Base-by-base conservation (phyloP, 2,113 vertebrate genomes). In the Puma concolor region DNA sequence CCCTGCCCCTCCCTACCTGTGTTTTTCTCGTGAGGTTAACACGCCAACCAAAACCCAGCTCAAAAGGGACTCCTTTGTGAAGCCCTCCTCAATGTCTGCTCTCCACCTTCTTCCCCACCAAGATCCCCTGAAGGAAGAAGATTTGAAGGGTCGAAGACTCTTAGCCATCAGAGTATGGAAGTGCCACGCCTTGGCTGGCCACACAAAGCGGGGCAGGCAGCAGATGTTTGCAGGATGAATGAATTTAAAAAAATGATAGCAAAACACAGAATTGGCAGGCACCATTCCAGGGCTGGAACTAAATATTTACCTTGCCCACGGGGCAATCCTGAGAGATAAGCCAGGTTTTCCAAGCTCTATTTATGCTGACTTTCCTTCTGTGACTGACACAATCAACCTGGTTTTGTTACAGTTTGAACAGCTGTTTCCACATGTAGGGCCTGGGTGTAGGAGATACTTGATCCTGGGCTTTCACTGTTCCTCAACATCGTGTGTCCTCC, bases 251-350 rank as follows among this genome's bases (percentile, higher is more conserved):
- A 81, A 82, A 76, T 10, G 13, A 67, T 29, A 66, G n/a, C 63
- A 44, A 91, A 91, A 84, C 86, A 88, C 38, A 27, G 74, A 69
- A 54, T 94, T 93, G 81, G 77, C 52, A 77, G 96, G 54, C 79
- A 50, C 79, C 64, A 7, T 76, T 95, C 63, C 72, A 60, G 88
- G 81, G 23, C 33, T 81, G 67, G 52, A 79, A 84, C 64, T 94
- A 98, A 98, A 97, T 97, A 96, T 96, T 97, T 95, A 98, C 80
- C 41, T 92, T 86, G 87, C 54, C 60, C 29, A 31, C 9, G 33
- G 71, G 92, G 71, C 52, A 89, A 87, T 82, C 36, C 81, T 36
- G 41, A 85, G 64, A 64, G 50, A 89, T 38, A 92, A 95, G 76
- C 83, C 72, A 60, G 60, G 60, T 84, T 96, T 95, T 85, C 84